Base-by-base conservation (phyloP, 2,888 invertebrate species). In the Chaitophorus viminalis region DNA sequence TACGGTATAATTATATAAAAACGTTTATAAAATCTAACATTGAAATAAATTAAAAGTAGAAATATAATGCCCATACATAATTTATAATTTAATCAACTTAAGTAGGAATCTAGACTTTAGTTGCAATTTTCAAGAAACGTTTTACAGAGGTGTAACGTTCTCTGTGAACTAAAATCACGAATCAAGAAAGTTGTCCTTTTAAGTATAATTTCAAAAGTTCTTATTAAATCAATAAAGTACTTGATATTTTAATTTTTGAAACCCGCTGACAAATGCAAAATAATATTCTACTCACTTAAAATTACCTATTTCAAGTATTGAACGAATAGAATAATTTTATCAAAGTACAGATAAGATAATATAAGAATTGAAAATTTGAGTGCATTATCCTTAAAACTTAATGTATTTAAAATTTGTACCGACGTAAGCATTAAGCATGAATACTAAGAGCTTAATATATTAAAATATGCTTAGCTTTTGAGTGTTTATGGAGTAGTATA, bases 171-270 rank as follows among this genome's bases (percentile, higher is more conserved):
- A 31, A 29, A 76, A 76, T 29, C 46, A 46, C 29, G 33, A 76
- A 46, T 46, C 46, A 29, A 76, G 39, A 46, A 46, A 46, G 29
- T 2, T 46, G 29, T 76, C 29, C 46, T n/a, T n/a, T 76, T 18
- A 46, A 76, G 18, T 46, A 76, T 46, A 76, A 21, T 29, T 76
- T 60, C 18, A 77, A 77, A 39, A 77, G 31, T 18, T 52, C 21
- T 77, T 52, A 77, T 77, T 52, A 77, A 29, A 39, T 52, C 52
- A 79, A 65, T 79, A n/a, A 39, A 79, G 29, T 79, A 79, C 36
- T 79, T 18, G 36, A 79, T 36, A 78, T 79, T 79, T 65, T 36
- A 79, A 36, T 79, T 79, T 79, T 65, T 60, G n/a, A 65, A 79
- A 79, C n/a, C 39, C n/a, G 60, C 60, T 65, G 65, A 65, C 60